Evolutionary conservation across 2,888 invertebrate genomes (phyloP), one percentile per base, ranked within the genome.

Genomic region (Drosophila lacicola): DNA sequence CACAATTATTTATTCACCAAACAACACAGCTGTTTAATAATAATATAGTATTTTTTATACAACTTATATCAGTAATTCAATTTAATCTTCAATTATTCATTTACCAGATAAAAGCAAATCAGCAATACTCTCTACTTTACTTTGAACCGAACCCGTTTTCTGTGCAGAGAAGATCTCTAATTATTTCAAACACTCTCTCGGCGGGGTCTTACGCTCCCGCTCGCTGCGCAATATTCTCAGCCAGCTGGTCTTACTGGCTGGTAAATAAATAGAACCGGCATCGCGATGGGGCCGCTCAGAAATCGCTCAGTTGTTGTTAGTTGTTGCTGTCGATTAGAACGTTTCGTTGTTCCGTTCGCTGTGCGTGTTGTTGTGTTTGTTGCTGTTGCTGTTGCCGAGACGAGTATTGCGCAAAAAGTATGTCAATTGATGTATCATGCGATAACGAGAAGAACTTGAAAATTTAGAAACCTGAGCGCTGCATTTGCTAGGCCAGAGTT

Each of bases 291-390:
- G n/a, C 4, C 34, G 25, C 36, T 33, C 8, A 41, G 44, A 57
- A 42, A 50, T n/a, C 54, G 50, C 62, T 70, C 80, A 80, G 80
- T 76, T 75, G 62, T 62, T 74, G 37, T 65, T 70, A 37, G 47
- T 60, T 75, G 47, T 53, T 55, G 61, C 46, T 34, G 57, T 42
- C 58, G 75, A 57, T 54, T 61, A 51, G 70, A 79, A 60, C 63
- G 45, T 9, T 9, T 39, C n/a, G 41, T 46, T 44, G 25, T n/a
- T 14, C 10, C 11, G 6, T 21, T 58, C n/a, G 53, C n/a, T 37
- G 14, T 39, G 19, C 14, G 45, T 54, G 39, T 25, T 41, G 39
- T 34, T 57, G 10, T 17, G 21, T 14, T 55, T 61, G 39, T 13
- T 42, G 14, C 54, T 57, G 37, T 42, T 74, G 41, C 14, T 54